Evolutionary conservation across 2,797 vertebrate genomes (phyloP).

Genomic region (Tangara arthus): DNA sequence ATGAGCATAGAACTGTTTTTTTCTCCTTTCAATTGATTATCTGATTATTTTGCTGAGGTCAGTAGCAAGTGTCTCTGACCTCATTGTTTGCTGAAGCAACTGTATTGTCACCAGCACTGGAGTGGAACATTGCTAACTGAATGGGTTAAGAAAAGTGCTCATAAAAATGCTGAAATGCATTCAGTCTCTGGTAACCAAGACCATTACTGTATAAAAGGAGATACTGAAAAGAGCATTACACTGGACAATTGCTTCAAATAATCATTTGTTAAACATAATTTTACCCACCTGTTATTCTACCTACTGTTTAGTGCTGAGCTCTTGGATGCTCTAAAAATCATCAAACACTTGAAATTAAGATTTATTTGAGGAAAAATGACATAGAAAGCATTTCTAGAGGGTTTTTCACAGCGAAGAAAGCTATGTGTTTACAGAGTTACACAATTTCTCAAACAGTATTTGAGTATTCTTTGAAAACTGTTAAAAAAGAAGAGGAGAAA

Average conservation of each 20-base stretch:
- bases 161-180: conserved; percentile 25
- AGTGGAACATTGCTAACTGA: conserved; percentile 42
- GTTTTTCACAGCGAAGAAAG: neutral
- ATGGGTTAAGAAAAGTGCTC: conserved; percentile 27
- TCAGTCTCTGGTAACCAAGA: neutral
- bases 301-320: neutral
- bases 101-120: conserved; percentile 27
- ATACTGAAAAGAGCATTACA: neutral
- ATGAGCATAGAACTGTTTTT: neutral
- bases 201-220: neutral
- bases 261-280: neutral
- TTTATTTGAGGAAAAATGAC: neutral
- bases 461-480: neutral
- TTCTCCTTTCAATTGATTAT: conserved; percentile 53
- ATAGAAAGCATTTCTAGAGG: neutral
- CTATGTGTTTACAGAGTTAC: neutral
- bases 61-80: conserved; percentile 52
- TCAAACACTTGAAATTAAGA: neutral
- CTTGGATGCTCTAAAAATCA: neutral
- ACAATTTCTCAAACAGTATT: neutral
- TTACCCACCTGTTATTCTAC: neutral
- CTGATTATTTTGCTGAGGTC: conserved; percentile 52
- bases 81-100: conserved; percentile 38
- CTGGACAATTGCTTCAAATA: neutral
- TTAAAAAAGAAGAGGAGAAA: neutral